Percentiles rank a stretch among this genome's conserved stretches.
phyloP scores from a whole-genome alignment of 2,888 invertebrate species.

The Cheiracanthium punctorium region DNA sequence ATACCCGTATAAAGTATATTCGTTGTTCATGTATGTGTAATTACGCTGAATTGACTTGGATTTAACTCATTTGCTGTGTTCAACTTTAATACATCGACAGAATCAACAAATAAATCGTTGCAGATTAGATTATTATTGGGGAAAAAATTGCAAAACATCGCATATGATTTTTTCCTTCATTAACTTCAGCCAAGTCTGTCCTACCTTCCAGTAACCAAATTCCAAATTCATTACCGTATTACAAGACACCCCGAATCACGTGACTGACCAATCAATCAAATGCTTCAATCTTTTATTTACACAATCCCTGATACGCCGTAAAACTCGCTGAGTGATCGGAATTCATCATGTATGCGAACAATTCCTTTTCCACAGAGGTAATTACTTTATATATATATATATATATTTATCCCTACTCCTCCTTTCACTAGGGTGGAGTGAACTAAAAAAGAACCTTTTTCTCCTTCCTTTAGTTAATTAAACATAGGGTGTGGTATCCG shows the following conservation, averaged over 20 bases:
- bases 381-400: conserved; percentile 43
- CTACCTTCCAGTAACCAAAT: neutral
- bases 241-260: neutral
- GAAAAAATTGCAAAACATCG: no score
- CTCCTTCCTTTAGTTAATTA: conserved; percentile 61
- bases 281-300: neutral
- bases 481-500: conserved; percentile 66
- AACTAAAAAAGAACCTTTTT: conserved; percentile 30
- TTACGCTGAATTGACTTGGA: no score
- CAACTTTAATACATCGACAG: no score
- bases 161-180: no score
- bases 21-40: no score
- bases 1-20: no score
- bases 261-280: conserved; percentile 2
- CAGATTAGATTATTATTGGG: no score
- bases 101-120: no score
- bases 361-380: conserved; percentile 20
- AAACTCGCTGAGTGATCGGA: conserved; percentile 8
- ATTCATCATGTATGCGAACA: neutral
- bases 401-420: conserved; percentile 46
- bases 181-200: neutral
- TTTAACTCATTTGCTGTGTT: no score
- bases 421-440: conserved; percentile 36
- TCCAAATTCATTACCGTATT: neutral
- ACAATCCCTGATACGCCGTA: neutral